These are phyloP conservation scores for Amorpha juglandis DNA, from an alignment of 2,888 invertebrate genomes.

Conservation along the genomic window DNA sequence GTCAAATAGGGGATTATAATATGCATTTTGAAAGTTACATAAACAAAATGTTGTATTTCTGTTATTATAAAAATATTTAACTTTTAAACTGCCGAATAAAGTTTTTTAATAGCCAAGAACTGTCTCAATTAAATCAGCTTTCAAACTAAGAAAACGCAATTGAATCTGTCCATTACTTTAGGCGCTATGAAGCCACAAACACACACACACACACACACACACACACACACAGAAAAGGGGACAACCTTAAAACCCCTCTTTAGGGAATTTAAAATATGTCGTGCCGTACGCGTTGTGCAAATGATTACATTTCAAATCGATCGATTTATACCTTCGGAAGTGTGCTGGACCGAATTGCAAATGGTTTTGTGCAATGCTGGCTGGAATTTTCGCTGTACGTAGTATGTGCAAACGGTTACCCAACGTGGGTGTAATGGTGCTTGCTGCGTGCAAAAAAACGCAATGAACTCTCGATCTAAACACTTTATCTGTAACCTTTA, in stretches of 20 bases:
- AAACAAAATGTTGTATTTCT: too few species aligned
- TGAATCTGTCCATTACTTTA: too few species aligned
- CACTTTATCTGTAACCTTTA: not conserved
- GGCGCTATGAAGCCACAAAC: too few species aligned
- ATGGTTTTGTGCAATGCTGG: conserved; percentile 18
- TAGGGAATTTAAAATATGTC: not conserved
- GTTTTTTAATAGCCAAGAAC: too few species aligned
- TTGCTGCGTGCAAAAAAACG: conserved; percentile 12
- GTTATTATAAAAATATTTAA: too few species aligned
- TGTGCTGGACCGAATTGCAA: conserved; percentile 21
- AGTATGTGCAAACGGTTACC: not conserved
- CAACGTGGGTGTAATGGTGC: conserved; percentile 15
- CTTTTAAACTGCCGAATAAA: too few species aligned
- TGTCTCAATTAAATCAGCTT: too few species aligned
- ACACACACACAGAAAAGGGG: too few species aligned
- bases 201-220: too few species aligned
- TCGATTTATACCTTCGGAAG: conserved; percentile 20
- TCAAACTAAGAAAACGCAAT: too few species aligned
- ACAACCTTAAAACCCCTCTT: not conserved
- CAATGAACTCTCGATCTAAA: not conserved
- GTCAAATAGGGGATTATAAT: too few species aligned
- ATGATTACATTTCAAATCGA: conserved; percentile 7
- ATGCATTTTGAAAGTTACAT: too few species aligned
- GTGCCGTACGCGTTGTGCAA: not conserved
- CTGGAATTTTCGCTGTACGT: conserved; percentile 9